Evolutionary conservation across 1,140 invertebrate species (phyloP).

Genomic region (Neodiprion lecontei): DNA sequence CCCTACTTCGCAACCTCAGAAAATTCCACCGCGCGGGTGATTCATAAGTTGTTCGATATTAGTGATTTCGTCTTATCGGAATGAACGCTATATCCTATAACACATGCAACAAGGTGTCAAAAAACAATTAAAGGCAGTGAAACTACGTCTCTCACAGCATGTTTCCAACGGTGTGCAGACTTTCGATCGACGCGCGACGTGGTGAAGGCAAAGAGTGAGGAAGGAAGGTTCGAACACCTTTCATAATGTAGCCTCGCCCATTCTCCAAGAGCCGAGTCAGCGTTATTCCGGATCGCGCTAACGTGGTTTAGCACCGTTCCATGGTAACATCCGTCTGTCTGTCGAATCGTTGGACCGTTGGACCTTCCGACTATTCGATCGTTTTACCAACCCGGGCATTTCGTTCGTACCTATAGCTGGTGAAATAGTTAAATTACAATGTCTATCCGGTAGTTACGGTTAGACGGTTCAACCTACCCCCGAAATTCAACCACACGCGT

Average conservation of each 20-base stretch:
- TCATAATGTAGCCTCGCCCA: conserved; percentile 1
- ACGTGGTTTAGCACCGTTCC: neutral
- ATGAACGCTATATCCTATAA: neutral
- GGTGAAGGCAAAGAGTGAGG: neutral
- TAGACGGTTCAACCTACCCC: neutral
- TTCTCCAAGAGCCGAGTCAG: neutral
- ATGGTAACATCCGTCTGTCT: neutral
- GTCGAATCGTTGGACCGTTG: neutral
- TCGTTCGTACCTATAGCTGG: neutral
- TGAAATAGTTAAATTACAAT: neutral
- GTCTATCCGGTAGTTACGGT: neutral
- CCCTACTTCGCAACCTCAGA: neutral
- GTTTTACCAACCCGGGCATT: neutral
- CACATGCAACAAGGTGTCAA: neutral
- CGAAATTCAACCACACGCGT: neutral
- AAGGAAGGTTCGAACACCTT: neutral
- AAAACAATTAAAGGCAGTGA: neutral
- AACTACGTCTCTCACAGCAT: too few species aligned
- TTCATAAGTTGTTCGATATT: neutral
- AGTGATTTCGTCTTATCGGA: neutral
- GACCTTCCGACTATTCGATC: neutral
- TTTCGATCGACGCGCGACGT: neutral
- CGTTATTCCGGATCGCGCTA: neutral
- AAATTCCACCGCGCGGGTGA: neutral
- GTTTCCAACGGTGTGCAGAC: neutral